A percentile compares a stretch with the other conserved stretches of the same genome.
Conservation (phyloP, 2,797 vertebrate genomes). For the Valencia hispanica region DNA sequence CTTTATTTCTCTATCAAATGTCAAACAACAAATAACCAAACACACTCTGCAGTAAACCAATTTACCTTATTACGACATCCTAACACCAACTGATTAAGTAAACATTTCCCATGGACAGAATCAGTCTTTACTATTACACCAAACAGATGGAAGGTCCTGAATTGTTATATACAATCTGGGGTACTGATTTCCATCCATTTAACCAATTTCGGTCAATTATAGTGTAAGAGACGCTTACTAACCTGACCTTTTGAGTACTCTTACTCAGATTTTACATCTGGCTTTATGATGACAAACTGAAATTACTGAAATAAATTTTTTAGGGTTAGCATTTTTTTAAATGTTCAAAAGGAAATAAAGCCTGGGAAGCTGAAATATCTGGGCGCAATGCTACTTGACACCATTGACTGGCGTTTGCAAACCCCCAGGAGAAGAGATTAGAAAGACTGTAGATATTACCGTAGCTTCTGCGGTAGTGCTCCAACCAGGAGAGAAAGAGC, state of each 20-base stretch:
- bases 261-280: neutral
- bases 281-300: neutral
- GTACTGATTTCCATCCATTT: neutral
- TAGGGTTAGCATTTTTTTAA: too few relatives aligned
- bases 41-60: neutral
- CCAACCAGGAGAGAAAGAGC: too few relatives aligned
- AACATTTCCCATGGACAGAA: neutral
- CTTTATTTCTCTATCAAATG: neutral
- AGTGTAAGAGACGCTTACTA: neutral
- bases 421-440: too few relatives aligned
- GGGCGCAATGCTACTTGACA: too few relatives aligned
- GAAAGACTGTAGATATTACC: too few relatives aligned
- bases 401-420: too few relatives aligned
- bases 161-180: neutral
- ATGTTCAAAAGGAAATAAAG: too few relatives aligned
- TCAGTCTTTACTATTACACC: neutral
- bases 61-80: neutral
- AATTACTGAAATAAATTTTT: neutral
- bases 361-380: too few relatives aligned
- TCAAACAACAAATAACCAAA: neutral
- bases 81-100: neutral
- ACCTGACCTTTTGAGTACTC: neutral
- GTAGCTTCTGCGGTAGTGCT: too few relatives aligned
- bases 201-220: neutral
- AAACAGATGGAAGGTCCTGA: neutral